Evolutionary conservation across 2,888 invertebrate genomes (phyloP).

Genomic region (Ecdyonurus torrentis): DNA sequence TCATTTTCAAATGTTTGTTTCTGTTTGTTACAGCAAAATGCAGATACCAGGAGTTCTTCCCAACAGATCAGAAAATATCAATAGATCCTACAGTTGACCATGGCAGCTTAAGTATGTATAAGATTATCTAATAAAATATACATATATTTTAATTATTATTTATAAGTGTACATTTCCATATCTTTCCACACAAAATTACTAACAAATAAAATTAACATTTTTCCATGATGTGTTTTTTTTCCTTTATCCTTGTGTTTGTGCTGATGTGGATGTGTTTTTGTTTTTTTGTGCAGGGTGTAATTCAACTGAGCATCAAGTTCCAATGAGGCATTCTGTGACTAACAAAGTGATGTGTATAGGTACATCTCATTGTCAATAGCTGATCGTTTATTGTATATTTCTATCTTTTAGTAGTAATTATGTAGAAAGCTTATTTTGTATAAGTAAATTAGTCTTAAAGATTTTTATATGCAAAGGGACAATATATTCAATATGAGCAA

Average conservation of each 20-base stretch:
- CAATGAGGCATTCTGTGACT: neutral
- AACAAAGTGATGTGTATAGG: neutral
- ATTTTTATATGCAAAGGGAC: neutral
- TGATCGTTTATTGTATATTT: too few relatives aligned
- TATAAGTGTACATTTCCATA: too few relatives aligned
- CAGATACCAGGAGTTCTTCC: conserved; percentile 43
- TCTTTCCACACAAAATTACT: too few relatives aligned
- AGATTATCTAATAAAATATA: too few relatives aligned
- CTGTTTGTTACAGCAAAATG: conserved; percentile 32
- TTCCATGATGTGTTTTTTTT: too few relatives aligned
- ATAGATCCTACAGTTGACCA: conserved; percentile 34
- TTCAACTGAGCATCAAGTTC: neutral
- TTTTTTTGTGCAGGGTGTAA: neutral
- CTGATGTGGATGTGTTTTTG: too few relatives aligned
- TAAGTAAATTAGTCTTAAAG: neutral
- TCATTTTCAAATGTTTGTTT: neutral
- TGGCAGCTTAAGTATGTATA: conserved; percentile 35
- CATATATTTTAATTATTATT: too few relatives aligned
- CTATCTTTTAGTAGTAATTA: too few relatives aligned
- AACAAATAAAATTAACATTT: too few relatives aligned
- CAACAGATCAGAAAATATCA: conserved; percentile 31
- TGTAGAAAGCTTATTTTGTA: neutral
- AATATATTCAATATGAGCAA: neutral
- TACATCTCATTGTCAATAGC: neutral
- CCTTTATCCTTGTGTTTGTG: too few relatives aligned